Evolutionary conservation across 2,888 invertebrate genomes (phyloP).

Genomic region (Iselma pallidipennis): DNA sequence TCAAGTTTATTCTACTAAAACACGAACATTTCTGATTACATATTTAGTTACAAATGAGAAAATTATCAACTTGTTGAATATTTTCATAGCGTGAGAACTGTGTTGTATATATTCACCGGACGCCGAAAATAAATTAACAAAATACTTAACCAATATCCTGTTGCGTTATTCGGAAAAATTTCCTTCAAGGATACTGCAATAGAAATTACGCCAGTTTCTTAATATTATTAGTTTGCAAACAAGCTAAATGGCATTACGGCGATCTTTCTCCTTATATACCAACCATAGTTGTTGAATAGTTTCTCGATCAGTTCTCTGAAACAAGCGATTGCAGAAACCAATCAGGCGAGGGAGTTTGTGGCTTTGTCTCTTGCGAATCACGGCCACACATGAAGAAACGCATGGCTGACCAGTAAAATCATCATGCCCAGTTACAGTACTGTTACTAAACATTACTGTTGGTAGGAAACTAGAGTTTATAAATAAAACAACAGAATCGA

Average conservation of each 20-base stretch:
- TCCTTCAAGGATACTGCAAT: too few relatives aligned
- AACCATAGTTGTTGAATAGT: neutral
- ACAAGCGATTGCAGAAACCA: conserved; percentile 37
- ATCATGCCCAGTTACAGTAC: conserved; percentile 21
- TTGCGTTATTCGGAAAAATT: too few relatives aligned
- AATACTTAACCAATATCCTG: too few relatives aligned
- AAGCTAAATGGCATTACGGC: too few relatives aligned
- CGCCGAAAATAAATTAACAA: neutral
- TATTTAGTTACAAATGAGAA: neutral
- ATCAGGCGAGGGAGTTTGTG: conserved; percentile 41
- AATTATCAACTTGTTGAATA: neutral
- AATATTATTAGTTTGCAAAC: too few relatives aligned
- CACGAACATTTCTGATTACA: neutral
- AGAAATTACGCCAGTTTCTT: too few relatives aligned
- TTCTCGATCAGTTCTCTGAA: conserved; percentile 47
- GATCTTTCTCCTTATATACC: neutral
- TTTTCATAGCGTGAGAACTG: neutral
- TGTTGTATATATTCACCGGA: neutral
- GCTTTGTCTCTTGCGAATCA: conserved; percentile 43
- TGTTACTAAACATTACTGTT: neutral
- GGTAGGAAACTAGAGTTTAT: neutral
- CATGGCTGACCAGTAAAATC: conserved; percentile 35
- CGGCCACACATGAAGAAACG: conserved; percentile 47
- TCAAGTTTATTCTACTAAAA: neutral
- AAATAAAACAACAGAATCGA: neutral